These are phyloP conservation scores for Oreortyx pictus DNA, from an alignment of 2,797 vertebrate genomes.

Conservation along the genomic window DNA sequence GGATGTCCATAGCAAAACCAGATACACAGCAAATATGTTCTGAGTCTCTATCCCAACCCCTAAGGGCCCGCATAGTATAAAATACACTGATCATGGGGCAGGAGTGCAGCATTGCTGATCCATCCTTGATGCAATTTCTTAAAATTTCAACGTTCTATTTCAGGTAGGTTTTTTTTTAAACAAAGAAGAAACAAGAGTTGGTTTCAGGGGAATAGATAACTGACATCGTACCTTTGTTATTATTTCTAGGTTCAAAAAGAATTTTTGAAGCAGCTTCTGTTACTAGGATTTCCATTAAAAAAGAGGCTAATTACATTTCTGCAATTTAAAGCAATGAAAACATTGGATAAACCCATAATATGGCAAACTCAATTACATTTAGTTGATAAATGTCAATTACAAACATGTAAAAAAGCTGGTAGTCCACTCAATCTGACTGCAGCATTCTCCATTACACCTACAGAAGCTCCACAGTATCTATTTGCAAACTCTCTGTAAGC, in stretches of 20 bases:
- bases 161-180: background rate
- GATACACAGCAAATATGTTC: background rate
- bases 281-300: background rate
- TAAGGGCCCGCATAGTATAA: background rate
- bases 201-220: background rate
- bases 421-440: background rate
- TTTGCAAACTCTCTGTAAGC: background rate
- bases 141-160: background rate
- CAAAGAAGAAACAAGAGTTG: background rate
- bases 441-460: background rate
- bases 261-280: background rate
- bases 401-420: background rate
- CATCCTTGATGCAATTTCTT: background rate
- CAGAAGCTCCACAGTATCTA: background rate
- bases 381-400: background rate
- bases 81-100: fast-evolving
- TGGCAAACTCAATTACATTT: background rate
- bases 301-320: background rate
- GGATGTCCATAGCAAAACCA: background rate
- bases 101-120: background rate
- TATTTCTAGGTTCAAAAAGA: background rate
- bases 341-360: background rate
- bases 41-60: background rate
- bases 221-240: background rate
- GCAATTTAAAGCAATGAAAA: background rate